Evolutionary conservation across 2,113 vertebrate genomes (phyloP).

Genomic region (Hassar affinis): DNA sequence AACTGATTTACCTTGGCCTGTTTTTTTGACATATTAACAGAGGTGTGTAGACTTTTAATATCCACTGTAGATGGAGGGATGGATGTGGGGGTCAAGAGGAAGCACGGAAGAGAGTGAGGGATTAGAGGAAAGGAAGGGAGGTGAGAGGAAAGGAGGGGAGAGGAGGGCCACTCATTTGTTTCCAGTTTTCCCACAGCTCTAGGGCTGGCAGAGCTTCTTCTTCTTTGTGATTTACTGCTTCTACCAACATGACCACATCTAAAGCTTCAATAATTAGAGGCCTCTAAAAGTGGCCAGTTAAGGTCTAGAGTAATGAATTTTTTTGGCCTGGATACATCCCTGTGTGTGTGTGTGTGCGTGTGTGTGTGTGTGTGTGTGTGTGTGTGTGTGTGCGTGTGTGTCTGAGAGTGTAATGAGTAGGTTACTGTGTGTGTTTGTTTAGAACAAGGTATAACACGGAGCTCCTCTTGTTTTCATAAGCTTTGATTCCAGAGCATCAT

Average conservation of each 20-base stretch:
- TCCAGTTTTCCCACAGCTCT: constrained; percentile 88
- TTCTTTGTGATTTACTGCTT: constrained; percentile 80
- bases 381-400: constrained; percentile 57
- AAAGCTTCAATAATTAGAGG: constrained; percentile 85
- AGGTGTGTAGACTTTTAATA: too few relatives aligned
- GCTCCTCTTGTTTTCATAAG: constrained; percentile 46
- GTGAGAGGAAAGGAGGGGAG: background rate
- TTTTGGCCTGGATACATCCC: constrained; percentile 66
- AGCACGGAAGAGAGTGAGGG: constrained; percentile 28
- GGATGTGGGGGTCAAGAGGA: constrained; percentile 53
- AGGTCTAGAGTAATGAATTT: constrained; percentile 79
- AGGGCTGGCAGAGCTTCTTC: constrained; percentile 78
- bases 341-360: constrained; percentile 53
- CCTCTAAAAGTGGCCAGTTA: constrained; percentile 80
- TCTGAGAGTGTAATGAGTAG: constrained; percentile 16
- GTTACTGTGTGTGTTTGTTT: constrained; percentile 45
- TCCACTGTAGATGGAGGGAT: constrained; percentile 3
- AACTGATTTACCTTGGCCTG: too few relatives aligned
- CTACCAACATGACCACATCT: constrained; percentile 83
- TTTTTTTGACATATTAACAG: too few relatives aligned
- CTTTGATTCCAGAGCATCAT: constrained; percentile 60
- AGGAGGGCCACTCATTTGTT: constrained; percentile 82
- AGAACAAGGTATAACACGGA: constrained; percentile 45
- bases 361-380: constrained; percentile 52
- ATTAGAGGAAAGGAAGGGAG: background rate